These are phyloP conservation scores for Vireo griseus DNA, from an alignment of 2,797 vertebrate species.

Conservation along the genomic window DNA sequence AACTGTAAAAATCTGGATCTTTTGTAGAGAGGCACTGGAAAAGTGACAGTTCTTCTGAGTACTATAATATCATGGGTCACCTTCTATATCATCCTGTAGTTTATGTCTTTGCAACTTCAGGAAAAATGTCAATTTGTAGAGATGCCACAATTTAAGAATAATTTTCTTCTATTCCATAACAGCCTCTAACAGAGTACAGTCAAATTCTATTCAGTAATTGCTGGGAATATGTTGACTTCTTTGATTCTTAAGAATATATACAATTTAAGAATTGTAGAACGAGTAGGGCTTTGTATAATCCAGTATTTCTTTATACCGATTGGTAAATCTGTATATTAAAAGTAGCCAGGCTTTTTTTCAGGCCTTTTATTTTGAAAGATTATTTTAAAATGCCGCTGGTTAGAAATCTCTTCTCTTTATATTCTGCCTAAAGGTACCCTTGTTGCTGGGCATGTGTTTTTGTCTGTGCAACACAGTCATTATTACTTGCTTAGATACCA, in stretches of 20 bases:
- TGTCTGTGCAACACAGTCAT: background rate
- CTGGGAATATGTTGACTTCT: background rate
- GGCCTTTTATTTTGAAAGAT: background rate
- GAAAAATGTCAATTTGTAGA: background rate
- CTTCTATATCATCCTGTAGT: background rate
- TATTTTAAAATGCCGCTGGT: background rate
- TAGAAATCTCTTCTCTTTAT: background rate
- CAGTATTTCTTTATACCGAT: background rate
- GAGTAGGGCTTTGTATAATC: background rate
- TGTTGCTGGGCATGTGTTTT: background rate
- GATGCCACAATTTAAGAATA: background rate
- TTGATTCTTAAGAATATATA: background rate
- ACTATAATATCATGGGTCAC: fast-evolving
- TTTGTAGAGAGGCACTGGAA: background rate
- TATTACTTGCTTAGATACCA: background rate
- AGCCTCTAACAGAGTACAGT: background rate
- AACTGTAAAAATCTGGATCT: background rate
- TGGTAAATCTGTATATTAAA: background rate
- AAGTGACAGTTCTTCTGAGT: background rate
- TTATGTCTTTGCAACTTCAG: background rate
- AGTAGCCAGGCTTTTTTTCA: fast-evolving
- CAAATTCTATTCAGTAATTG: background rate
- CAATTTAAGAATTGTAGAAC: background rate
- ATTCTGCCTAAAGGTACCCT: background rate
- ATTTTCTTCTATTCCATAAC: background rate